Base-by-base conservation (phyloP, 2,888 invertebrate species). In the Conops quadrifasciatus region DNA sequence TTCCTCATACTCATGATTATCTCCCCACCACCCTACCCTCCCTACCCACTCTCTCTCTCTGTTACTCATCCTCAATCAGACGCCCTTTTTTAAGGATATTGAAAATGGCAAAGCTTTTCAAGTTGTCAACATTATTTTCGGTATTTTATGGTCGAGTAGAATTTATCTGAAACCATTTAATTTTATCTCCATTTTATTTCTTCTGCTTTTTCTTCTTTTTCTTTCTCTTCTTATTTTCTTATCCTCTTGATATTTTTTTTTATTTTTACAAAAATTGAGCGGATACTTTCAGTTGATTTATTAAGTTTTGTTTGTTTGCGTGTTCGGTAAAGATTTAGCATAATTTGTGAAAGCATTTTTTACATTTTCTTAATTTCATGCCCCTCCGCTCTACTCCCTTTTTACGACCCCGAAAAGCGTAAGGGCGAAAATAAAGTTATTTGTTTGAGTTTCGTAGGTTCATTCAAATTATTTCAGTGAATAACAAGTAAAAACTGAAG, bases 81-180 rank as follows among this genome's bases (percentile, higher is more conserved):
- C 36, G 36, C 36, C 36, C 36, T 36, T 36, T n/a, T 47, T 47
- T 16, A 21, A 60, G 62, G 43, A 16, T 63, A 45, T 43, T 45
- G 62, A 63, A 63, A 63, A 63, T 63, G 58, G 9, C 47, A 45
- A 45, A 45, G 45, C 26, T 67, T 67, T 59, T 43, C 16, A 47
- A 47, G 58, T 67, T 58, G 58, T 67, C 67, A 67, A 67, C 67
- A 59, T 67, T 56, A 58, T 45, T 59, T 58, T 58, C 24, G 13
- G 45, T 56, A 67, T 67, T 67, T 67, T 67, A 67, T 67, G 58
- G 47, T 67, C 28, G n/a, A 58, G 58, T 45, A 28, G 11, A 58
- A 58, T 67, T 67, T 67, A 58, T 67, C 45, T 67, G 58, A 67
- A 58, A 67, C n/a, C 67, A 45, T 67, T 66, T 67, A 21, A 58